Conservation (phyloP, 2,888 invertebrate genomes). For the Thecophora atra region DNA sequence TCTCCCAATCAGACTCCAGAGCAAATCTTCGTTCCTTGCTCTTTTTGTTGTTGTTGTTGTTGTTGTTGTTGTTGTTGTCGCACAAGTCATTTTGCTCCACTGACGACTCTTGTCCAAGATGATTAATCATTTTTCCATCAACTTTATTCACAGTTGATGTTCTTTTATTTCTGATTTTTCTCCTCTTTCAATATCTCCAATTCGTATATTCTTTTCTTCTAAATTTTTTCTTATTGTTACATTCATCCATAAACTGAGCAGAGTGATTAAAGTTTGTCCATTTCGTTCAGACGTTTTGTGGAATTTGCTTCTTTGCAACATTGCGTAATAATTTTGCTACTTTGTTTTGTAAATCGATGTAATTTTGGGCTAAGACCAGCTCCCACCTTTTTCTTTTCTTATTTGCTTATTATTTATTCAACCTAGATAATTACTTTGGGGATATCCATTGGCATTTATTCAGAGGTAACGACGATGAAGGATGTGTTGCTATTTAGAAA, state of each 20-base stretch:
- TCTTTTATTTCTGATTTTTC: constrained; percentile 11
- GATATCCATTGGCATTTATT: too few species aligned
- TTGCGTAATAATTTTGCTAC: neutral
- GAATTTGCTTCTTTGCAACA: neutral
- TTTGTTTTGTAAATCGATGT: too few species aligned
- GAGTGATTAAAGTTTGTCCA: neutral
- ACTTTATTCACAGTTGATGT: constrained; percentile 25
- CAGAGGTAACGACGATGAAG: too few species aligned
- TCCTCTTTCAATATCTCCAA: neutral
- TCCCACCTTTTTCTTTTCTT: too few species aligned
- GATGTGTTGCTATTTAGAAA: too few species aligned
- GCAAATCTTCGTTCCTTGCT: neutral
- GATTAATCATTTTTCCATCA: constrained; percentile 39
- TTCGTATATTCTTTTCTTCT: constrained; percentile 1
- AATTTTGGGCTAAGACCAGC: too few species aligned
- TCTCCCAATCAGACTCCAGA: neutral
- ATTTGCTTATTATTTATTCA: too few species aligned
- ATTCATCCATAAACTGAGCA: neutral
- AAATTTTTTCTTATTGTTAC: neutral
- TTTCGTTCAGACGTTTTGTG: neutral
- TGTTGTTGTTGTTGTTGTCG: constrained; percentile 33
- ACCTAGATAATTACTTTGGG: too few species aligned
- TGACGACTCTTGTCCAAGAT: constrained; percentile 34
- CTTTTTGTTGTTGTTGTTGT: neutral
- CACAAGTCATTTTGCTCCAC: constrained; percentile 37